These are phyloP conservation scores for Acomys russatus DNA, from an alignment of 2,797 vertebrate genomes.

Conservation along the genomic window DNA sequence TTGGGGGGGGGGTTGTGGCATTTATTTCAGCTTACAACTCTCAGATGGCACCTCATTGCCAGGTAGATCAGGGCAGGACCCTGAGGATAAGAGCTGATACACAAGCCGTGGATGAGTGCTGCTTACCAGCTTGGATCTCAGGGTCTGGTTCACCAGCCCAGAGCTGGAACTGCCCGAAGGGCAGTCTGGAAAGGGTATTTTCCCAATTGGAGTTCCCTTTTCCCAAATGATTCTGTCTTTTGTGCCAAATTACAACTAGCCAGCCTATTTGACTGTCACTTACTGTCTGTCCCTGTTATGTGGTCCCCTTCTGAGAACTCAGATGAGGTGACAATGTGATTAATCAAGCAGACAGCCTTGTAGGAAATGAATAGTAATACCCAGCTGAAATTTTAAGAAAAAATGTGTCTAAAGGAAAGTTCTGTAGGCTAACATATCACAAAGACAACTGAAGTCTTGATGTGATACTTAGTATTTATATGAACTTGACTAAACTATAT, in stretches of 20 bases:
- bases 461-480: slow-evolving; percentile 10
- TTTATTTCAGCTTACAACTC: not conserved
- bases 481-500: slow-evolving; percentile 48
- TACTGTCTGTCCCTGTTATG: not conserved
- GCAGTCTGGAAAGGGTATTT: not conserved
- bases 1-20: not conserved
- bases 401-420: slow-evolving; percentile 29
- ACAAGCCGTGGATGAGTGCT: not conserved
- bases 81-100: not conserved
- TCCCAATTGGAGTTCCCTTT: not conserved
- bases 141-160: not conserved
- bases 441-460: not conserved
- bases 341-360: slow-evolving; percentile 42
- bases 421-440: slow-evolving; percentile 37
- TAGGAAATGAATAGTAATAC: slow-evolving; percentile 6
- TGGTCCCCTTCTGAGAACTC: not conserved
- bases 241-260: not conserved
- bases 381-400: not conserved
- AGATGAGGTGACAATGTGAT: not conserved
- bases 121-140: not conserved
- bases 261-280: not conserved
- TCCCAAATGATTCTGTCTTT: not conserved
- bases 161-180: not conserved
- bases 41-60: not conserved
- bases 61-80: not conserved